Evolutionary conservation across 2,888 invertebrate genomes (phyloP), one percentile per base, ranked within the genome.

Genomic region (Acleris holmiana): DNA sequence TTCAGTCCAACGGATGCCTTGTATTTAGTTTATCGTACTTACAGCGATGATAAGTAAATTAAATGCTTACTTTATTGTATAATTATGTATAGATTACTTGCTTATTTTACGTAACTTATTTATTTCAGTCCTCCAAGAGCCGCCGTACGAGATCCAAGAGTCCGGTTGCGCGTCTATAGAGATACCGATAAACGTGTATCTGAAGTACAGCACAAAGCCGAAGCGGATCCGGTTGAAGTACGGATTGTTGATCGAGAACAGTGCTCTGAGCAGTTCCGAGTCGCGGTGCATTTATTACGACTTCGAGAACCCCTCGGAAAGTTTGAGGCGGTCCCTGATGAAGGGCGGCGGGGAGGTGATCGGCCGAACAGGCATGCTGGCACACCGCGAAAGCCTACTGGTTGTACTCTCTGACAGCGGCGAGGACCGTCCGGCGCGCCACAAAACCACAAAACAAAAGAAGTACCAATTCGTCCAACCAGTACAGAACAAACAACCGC

Each of bases 61-160:
- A 44, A 35, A 35, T 35, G 13, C 35, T 29, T 29, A 29, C 29
- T 35, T 35, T 35, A 35, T 35, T 35, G 35, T 35, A 35, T 35
- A 35, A 35, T 35, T 35, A 35, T 35, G 35, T 64, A 48, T 40
- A 54, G 70, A 68, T 73, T 73, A 74, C 73, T 73, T 73, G 73
- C 73, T 71, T 67, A 74, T 72, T 70, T 73, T 56, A 57, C 59
- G 41, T 59, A 15, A 47, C 63, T 68, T 71, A 64, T 73, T 73
- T 71, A 8, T 85, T 86, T 62, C 89, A 92, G 91, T 92, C 67
- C 83, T 90, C 69, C 91, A 91, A 82, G 92, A 90, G 82, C 91
- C 92, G 74, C 92, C 92, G 69, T 92, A 91, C 82, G 92, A 92
- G 81, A 91, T 92, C 72, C 88, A 91, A 80, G 92, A 92, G 78